Conservation (phyloP, 2,888 invertebrate genomes). For the Lasioglossum morio region DNA sequence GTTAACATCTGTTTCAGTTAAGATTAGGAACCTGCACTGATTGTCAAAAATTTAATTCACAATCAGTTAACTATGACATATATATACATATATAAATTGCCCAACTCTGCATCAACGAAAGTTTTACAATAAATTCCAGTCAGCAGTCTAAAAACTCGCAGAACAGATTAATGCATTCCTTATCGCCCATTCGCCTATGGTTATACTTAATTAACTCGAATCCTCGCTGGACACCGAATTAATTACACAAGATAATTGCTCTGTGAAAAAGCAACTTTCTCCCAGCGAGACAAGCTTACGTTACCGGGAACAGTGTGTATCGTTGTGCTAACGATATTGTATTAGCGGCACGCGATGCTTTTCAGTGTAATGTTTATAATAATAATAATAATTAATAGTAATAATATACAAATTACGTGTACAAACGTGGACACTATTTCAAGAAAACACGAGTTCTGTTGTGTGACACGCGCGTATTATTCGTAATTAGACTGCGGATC, state of each 20-base stretch:
- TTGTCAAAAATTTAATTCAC: not conserved
- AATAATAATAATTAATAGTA: not conserved
- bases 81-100: not conserved
- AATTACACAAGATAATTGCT: not conserved
- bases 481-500: not conserved
- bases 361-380: not conserved
- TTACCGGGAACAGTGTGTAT: not conserved
- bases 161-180: conserved; percentile 20
- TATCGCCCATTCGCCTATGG: conserved; percentile 9
- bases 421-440: conserved; percentile 25
- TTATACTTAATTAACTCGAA: conserved; percentile 26
- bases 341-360: not conserved
- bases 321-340: not conserved
- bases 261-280: not conserved
- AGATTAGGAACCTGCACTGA: not conserved
- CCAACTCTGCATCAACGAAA: conserved; percentile 19
- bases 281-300: not conserved
- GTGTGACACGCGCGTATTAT: not conserved
- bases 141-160: conserved; percentile 8
- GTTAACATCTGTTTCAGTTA: not conserved
- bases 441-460: conserved; percentile 4
- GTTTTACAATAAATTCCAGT: conserved; percentile 33
- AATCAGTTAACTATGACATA: not conserved
- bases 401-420: conserved; percentile 17
- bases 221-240: not conserved